A percentile compares a stretch with the other conserved stretches of the same genome.
Evolutionary conservation across 92 coral and sea anemone species (phyloP).

Genomic region (Scolanthus callimorphus): DNA sequence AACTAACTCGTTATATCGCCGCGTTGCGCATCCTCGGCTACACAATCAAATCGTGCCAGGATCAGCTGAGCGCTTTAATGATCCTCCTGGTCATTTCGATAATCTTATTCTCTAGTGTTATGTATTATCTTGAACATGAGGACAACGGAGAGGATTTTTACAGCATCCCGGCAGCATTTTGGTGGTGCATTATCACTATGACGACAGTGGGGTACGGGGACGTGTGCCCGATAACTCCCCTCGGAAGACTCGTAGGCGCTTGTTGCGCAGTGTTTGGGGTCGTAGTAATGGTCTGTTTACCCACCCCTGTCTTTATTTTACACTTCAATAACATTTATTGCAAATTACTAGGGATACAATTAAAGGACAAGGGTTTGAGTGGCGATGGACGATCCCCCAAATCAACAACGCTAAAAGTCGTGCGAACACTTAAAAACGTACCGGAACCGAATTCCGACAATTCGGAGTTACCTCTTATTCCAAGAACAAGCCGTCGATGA

Average conservation of each 20-base stretch:
- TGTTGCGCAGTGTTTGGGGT: slow-evolving; percentile 86
- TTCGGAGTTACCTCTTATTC: not conserved
- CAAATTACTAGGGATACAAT: slow-evolving; percentile 32
- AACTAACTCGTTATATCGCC: slow-evolving; percentile 89
- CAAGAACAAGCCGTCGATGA: too few species aligned
- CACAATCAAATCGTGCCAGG: slow-evolving; percentile 74
- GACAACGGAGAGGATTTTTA: slow-evolving; percentile 53
- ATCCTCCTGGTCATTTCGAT: slow-evolving; percentile 59
- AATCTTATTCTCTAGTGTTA: slow-evolving; percentile 63
- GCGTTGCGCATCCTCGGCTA: slow-evolving; percentile 84
- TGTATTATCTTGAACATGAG: slow-evolving; percentile 65
- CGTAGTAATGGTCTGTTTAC: slow-evolving; percentile 82
- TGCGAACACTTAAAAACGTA: not conserved
- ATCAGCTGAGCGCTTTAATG: slow-evolving; percentile 65
- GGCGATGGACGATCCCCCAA: slow-evolving; percentile 4
- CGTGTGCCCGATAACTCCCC: slow-evolving; percentile 61
- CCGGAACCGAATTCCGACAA: not conserved
- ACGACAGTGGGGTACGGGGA: slow-evolving; percentile 98
- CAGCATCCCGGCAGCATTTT: slow-evolving; percentile 86
- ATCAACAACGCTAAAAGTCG: slow-evolving; percentile 1
- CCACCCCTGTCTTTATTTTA: slow-evolving; percentile 85
- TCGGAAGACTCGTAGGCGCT: slow-evolving; percentile 82
- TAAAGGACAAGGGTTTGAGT: slow-evolving; percentile 38
- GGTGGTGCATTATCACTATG: slow-evolving; percentile 96
- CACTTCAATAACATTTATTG: slow-evolving; percentile 84